phyloP scores from a whole-genome alignment of 2,888 invertebrate species.

The Limnephilus marmoratus region DNA sequence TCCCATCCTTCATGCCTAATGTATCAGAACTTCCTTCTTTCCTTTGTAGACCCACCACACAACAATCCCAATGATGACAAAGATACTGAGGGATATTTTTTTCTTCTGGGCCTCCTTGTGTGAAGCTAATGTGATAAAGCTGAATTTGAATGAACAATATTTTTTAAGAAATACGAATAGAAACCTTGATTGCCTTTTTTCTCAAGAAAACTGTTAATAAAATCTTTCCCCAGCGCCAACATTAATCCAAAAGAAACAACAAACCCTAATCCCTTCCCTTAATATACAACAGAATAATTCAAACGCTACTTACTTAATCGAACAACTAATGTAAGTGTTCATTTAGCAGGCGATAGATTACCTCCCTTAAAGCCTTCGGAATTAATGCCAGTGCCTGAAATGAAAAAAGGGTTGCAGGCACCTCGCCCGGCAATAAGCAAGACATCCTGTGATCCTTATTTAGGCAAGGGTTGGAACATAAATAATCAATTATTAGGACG shows the following conservation, averaged over 20 bases:
- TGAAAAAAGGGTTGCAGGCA: background rate
- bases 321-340: conserved; percentile 2
- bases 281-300: background rate
- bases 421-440: conserved; percentile 2
- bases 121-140: too few species aligned
- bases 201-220: background rate
- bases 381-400: background rate
- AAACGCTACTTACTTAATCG: background rate
- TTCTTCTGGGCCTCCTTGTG: too few species aligned
- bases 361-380: background rate
- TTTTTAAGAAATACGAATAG: too few species aligned
- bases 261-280: background rate
- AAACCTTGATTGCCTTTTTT: too few species aligned
- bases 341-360: conserved; percentile 2
- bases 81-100: too few species aligned
- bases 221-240: background rate
- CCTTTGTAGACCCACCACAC: too few species aligned
- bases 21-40: too few species aligned
- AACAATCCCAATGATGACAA: too few species aligned
- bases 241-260: background rate
- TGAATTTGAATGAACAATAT: too few species aligned
- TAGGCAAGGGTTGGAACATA: background rate
- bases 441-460: conserved; percentile 2
- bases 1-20: too few species aligned
- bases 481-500: background rate